phyloP scores from a whole-genome alignment of 1,140 invertebrate genomes.

The Hydropsyche tenuis region DNA sequence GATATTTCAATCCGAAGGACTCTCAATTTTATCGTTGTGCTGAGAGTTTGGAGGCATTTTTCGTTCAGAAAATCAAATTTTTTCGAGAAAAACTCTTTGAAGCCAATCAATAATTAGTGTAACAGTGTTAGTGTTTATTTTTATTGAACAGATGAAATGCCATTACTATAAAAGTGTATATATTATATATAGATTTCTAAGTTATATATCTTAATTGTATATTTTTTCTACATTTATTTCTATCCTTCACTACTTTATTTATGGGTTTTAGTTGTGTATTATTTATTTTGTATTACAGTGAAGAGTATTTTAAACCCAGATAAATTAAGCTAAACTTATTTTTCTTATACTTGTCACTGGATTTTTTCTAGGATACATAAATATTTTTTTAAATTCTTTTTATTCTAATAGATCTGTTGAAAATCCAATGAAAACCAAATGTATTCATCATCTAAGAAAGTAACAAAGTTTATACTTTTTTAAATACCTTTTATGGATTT shows the following conservation, averaged over 20 bases:
- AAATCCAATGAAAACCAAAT: too few relatives aligned
- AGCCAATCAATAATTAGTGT: constrained; percentile 58
- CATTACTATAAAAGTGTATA: not conserved
- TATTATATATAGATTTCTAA: not conserved
- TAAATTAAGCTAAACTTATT: too few relatives aligned
- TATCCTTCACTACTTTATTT: not conserved
- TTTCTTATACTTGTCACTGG: too few relatives aligned
- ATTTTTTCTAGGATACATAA: too few relatives aligned
- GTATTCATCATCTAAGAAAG: too few relatives aligned
- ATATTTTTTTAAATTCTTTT: too few relatives aligned
- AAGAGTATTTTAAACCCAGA: too few relatives aligned
- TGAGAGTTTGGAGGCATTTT: constrained; percentile 92
- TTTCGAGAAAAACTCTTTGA: constrained; percentile 81
- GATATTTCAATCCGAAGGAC: constrained; percentile 95
- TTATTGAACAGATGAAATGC: not conserved
- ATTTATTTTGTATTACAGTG: too few relatives aligned
- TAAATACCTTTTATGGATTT: too few relatives aligned
- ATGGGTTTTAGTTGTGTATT: not conserved
- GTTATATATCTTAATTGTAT: not conserved
- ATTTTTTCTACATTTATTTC: not conserved
- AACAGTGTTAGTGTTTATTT: constrained; percentile 1
- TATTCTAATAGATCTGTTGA: too few relatives aligned
- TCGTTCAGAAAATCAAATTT: constrained; percentile 89
- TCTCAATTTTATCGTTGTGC: constrained; percentile 96
- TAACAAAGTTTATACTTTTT: too few relatives aligned